phyloP scores from a whole-genome alignment of 1,140 invertebrate genomes.

The Nephotettix cincticeps region DNA sequence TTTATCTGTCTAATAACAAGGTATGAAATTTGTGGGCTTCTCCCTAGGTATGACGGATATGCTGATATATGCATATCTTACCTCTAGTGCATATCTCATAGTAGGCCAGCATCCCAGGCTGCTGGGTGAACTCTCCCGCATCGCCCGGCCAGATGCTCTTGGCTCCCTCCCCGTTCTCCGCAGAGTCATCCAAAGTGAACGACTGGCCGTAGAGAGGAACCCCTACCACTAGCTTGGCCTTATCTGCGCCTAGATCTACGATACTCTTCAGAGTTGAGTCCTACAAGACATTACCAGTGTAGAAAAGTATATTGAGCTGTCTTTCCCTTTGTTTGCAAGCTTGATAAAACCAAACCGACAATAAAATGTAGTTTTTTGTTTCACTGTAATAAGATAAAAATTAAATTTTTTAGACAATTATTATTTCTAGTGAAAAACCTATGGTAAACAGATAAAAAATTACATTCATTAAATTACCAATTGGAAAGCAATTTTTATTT shows the following conservation, averaged over 20 bases:
- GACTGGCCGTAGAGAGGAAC: constrained; percentile 88
- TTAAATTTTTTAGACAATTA: neutral
- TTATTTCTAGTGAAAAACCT: too few species aligned
- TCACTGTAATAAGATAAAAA: neutral
- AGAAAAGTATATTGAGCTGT: neutral
- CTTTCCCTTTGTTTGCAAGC: too few species aligned
- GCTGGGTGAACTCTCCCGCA: constrained; percentile 79
- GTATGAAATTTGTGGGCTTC: too few species aligned
- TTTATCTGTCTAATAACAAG: too few species aligned
- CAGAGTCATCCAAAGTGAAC: constrained; percentile 63
- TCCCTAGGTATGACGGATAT: too few species aligned
- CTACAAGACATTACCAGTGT: constrained; percentile 48
- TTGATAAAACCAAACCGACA: too few species aligned
- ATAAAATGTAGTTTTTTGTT: neutral
- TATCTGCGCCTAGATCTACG: constrained; percentile 68
- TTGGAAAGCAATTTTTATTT: too few species aligned
- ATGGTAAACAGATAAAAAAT: too few species aligned
- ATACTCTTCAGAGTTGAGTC: constrained; percentile 77
- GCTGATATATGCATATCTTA: too few species aligned
- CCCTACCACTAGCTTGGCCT: constrained; percentile 79
- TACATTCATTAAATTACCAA: too few species aligned
- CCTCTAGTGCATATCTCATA: constrained; percentile 85
- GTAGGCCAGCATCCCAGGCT: constrained; percentile 87
- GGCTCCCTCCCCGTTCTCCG: constrained; percentile 53
- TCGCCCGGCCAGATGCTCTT: constrained; percentile 67